Evolutionary conservation across 1,140 invertebrate species (phyloP), one percentile per base, ranked within the genome.

Genomic region (Heliothis virescens): DNA sequence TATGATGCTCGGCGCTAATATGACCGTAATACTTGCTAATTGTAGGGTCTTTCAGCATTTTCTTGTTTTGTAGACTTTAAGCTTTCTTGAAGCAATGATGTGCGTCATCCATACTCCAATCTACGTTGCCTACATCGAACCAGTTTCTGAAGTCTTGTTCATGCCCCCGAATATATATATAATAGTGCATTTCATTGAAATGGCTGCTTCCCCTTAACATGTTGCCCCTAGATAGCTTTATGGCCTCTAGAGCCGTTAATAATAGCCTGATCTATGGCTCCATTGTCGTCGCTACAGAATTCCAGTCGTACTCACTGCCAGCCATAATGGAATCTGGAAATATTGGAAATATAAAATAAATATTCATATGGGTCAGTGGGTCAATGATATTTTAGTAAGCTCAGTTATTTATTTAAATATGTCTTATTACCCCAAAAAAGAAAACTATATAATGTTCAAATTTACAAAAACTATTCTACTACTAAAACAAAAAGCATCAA

Each of bases 1-100:
- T 1, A 98, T 98, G 2, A 98, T 97, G 0, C 96, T 96, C 0
- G 97, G 97, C 0, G 97, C 97, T 83, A 97, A 97, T 10, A 97
- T 97, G 83, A 10, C 69, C 69, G 3, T 72, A 57, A 26, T 29
- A 72, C n/a, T 16, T 53, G 7, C 5, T 16, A 5, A 72, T 72
- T 16, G 50, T 16, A 41, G 26, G 69, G 18, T 72, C 52, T n/a
- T 18, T 34, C 1, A 72, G 0, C 4, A 72, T 5, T 29, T 71
- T 55, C 16, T 34, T n/a, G 13, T 29, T 71, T 71, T 71, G 48
- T 16, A 72, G 26, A n/a, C n/a, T 55, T 72, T 57, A 52, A n/a
- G n/a, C 52, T 15, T 72, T 72, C 52, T 72, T 72, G 26, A 72
- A 72, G 11, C 69, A 55, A 34, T 50, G 16, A 12, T 16, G 16